Base-by-base conservation (phyloP, 2,888 invertebrate species). In the Chymomyza amoena region DNA sequence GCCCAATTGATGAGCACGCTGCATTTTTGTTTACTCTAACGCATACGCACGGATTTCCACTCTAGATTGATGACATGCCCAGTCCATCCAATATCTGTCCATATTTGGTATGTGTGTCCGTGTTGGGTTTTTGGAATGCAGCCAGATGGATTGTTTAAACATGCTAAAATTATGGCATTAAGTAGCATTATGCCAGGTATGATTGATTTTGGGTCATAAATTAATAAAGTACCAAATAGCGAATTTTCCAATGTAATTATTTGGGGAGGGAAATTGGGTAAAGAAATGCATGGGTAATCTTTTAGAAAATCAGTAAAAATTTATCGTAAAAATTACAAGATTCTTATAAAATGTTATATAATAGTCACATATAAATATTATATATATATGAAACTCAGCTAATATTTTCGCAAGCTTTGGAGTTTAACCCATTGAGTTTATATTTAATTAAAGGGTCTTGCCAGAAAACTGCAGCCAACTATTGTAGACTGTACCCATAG, bases 81-180 rank as follows among this genome's bases (percentile, higher is more conserved):
- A 45, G 39, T 45, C 13, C 13, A 45, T 13, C n/a, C n/a, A n/a
- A 4, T 45, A 45, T 45, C 39, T 45, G 39, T 45, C 39, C 39
- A 10, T 45, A 36, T 36, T 6, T 64, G 4, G 25, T 25, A 25
- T 25, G 25, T 25, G 61, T 57, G 73, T 77, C 72, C 73, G 67
- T 75, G 73, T 74, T 72, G 69, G 62, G 72, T 66, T 75, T 68
- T 70, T 65, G 68, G 75, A 87, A 77, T 84, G 77, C 71, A 84
- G 85, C 86, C 84, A 84, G 87, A 85, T 85, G 84, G 88, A 87
- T 84, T 87, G 88, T 84, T 86, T 87, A 84, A 84, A 87, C 84
- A 84, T 66, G 81, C 50, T 79, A 69, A 84, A 85, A 84, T 84
- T 87, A 87, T 87, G 84, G 88, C 72, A 87, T 80, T 84, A 79